Evolutionary conservation across 2,113 vertebrate genomes (phyloP), one percentile per base, ranked within the genome.

Genomic region (Mormyrus iriodes): DNA sequence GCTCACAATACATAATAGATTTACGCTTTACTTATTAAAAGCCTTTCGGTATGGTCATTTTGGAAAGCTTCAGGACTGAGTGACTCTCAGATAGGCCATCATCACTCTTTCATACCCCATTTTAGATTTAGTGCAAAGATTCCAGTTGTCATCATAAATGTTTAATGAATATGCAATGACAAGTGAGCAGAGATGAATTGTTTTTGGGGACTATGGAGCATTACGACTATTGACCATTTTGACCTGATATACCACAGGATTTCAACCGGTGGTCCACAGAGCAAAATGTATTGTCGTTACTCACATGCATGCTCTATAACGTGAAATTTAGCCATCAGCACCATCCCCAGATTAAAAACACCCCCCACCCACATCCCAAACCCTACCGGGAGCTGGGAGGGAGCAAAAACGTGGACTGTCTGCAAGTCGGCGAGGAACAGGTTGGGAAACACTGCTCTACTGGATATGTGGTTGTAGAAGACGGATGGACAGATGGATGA

Each of bases 1-100:
- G 55, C 83, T 92, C 89, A 88, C 90, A 90, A 92, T 92, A 90
- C 90, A 93, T 93, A 92, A 93, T 84, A 88, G 93, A 92, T 90
- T 55, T 42, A 53, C 83, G 89, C 3, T 88, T 93, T 86, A 90
- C 90, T 89, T 48, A 48, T 87, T 87, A 89, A 88, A 86, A 86
- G 88, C 87, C 92, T 89, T 91, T 35, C n/a, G 44, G 53, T 53
- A 35, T 42, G 13, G 51, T 89, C 73, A 73, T 84, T 89, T 89
- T 31, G 85, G 27, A 88, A 51, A 35, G 31, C 55, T 83, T 39
- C 15, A 42, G 13, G 61, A 87, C 27, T 15, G 24, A 88, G 19
- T 10, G n/a, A 69, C 44, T 27, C 27, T 85, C 39, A 10, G 46
- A 49, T 49, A 19, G 12, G 24, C 19, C 12, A 1, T 17, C 4